Conservation (phyloP, 2,113 vertebrate species). For the Boulengeromyrus knoepffleri region DNA sequence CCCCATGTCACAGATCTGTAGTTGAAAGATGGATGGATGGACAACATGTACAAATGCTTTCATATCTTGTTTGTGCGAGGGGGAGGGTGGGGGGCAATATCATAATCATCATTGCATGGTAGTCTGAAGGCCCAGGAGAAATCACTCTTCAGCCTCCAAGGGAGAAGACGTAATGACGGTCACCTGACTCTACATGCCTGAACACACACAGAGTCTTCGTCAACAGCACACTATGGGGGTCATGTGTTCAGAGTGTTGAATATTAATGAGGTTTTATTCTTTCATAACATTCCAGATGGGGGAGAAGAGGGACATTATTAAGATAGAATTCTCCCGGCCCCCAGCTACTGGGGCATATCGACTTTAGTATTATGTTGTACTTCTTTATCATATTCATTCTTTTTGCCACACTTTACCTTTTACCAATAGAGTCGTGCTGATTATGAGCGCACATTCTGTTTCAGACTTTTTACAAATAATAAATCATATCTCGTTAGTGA, state of each 20-base stretch:
- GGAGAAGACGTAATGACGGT: neutral
- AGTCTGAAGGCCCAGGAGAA: neutral
- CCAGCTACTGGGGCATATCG: neutral
- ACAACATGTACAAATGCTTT: neutral
- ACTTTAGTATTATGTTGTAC: neutral
- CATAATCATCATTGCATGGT: neutral
- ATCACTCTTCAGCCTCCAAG: neutral
- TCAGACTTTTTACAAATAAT: neutral
- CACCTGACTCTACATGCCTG: neutral
- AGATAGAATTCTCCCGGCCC: neutral
- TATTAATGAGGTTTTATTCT: neutral
- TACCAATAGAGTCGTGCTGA: neutral
- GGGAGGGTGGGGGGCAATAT: neutral
- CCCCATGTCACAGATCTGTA: neutral
- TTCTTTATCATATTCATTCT: neutral
- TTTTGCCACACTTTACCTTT: neutral
- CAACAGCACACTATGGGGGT: neutral
- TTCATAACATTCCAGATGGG: constrained; percentile 7
- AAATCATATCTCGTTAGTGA: neutral
- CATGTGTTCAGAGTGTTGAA: neutral
- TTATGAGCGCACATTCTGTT: neutral
- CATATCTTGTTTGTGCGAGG: neutral
- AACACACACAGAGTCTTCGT: neutral
- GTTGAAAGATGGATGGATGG: neutral
- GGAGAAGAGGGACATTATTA: neutral